A percentile compares a stretch with the other conserved stretches of the same genome.
Evolutionary conservation across 1,140 invertebrate species (phyloP).

Genomic region (silkworm (Bombyx mori)): ASM3026992v2 NC_085119.1:8781001-8781500

Average conservation of each 20-base stretch:
- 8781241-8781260: slow-evolving; percentile 52
- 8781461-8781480: no score
- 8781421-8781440: no score
- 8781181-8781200: slow-evolving; percentile 19
- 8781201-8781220: slow-evolving; percentile 46
- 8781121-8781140: no score
- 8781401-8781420: no score
- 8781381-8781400: no score
- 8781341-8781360: slow-evolving; percentile 19
- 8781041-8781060: no score
- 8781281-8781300: slow-evolving; percentile 9
- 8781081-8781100: background rate
- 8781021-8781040: slow-evolving; percentile 12
- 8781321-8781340: slow-evolving; percentile 30
- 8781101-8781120: background rate
- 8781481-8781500: no score
- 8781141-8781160: no score
- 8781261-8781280: slow-evolving; percentile 24
- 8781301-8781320: slow-evolving; percentile 9
- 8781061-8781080: no score
- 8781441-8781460: no score
- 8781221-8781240: slow-evolving; percentile 47
- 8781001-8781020: slow-evolving; percentile 37
- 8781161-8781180: no score
- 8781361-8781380: no score